phyloP scores from a whole-genome alignment of 2,113 vertebrate genomes.

The Maccullochella peelii region DNA sequence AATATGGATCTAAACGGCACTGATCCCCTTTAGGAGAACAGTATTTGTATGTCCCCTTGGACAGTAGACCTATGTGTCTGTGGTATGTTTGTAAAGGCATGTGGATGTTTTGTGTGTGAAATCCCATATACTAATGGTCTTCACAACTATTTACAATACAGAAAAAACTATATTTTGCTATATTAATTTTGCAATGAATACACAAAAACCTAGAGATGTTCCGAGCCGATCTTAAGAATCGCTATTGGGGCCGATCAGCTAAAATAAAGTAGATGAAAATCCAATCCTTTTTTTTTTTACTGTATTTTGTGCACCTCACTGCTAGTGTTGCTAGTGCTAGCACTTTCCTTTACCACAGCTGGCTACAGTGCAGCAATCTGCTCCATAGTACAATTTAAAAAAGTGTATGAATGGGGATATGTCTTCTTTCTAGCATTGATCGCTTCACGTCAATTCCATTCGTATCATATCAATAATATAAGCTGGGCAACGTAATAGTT shows the following conservation, averaged over 20 bases:
- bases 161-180: neutral
- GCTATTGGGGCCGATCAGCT: no score
- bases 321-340: no score
- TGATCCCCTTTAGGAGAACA: conserved; percentile 27
- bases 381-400: neutral
- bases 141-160: neutral
- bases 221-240: neutral
- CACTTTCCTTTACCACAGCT: neutral
- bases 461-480: no score
- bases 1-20: conserved; percentile 45
- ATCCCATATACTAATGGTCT: neutral
- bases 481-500: no score
- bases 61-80: neutral
- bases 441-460: no score
- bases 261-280: no score
- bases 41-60: conserved; percentile 24
- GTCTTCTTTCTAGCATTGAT: no score
- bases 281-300: no score
- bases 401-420: neutral
- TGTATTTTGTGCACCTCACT: no score
- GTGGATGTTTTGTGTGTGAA: neutral
- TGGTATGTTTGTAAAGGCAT: conserved; percentile 16
- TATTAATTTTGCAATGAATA: neutral
- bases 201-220: neutral
- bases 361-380: neutral